phyloP scores from a whole-genome alignment of 2,797 vertebrate genomes.

The Cirrhinus molitorella region DNA sequence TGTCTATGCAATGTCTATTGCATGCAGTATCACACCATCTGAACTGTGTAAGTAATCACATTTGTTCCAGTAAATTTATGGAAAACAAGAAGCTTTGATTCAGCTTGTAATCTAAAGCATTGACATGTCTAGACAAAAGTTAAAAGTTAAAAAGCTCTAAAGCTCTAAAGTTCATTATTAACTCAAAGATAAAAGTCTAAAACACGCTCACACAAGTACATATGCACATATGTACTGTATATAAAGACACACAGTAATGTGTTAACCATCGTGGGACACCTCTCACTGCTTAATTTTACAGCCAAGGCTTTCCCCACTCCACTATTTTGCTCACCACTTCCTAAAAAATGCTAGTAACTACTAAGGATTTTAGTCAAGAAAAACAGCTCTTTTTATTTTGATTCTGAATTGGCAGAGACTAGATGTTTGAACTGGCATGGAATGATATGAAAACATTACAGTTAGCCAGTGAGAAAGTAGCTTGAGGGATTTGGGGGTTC shows the following conservation, averaged over 20 bases:
- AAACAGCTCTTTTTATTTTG: conserved; percentile 32
- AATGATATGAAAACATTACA: conserved; percentile 32
- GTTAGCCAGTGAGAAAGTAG: conserved; percentile 10
- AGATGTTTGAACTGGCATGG: conserved; percentile 50
- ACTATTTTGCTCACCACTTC: background rate
- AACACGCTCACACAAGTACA: conserved; percentile 12
- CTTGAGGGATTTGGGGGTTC: conserved; percentile 20
- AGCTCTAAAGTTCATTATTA: conserved; percentile 4
- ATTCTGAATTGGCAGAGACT: conserved; percentile 29
- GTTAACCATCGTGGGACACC: conserved; percentile 75
- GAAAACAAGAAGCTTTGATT: background rate
- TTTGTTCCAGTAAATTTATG: background rate
- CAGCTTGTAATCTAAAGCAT: background rate
- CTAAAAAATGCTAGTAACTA: conserved; percentile 23
- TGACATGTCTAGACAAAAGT: background rate
- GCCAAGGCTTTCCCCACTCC: conserved; percentile 76
- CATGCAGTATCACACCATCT: background rate
- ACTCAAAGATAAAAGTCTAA: background rate
- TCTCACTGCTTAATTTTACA: conserved; percentile 80
- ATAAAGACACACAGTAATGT: conserved; percentile 37
- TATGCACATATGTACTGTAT: background rate
- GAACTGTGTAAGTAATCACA: background rate
- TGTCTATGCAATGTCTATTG: too few relatives aligned
- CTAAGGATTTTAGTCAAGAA: conserved; percentile 59
- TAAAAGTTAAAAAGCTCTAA: background rate